Conservation (phyloP, 2,113 vertebrate genomes). For the Bubo blakistoni region DNA sequence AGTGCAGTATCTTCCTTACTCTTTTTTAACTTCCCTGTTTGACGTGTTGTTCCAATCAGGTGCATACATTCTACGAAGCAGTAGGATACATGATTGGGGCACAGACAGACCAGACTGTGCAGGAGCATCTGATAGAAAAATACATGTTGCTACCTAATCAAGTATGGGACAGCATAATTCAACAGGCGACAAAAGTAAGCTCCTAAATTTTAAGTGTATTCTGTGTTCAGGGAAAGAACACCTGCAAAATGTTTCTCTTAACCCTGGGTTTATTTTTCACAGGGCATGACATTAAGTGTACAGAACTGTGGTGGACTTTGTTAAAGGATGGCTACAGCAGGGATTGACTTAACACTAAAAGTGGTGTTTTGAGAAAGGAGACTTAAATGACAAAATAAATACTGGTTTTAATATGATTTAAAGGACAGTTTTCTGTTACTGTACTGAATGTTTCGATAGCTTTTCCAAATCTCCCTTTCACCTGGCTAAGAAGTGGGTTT, state of each 20-base stretch:
- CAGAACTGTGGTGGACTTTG: accelerated
- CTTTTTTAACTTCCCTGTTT: neutral
- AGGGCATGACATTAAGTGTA: accelerated
- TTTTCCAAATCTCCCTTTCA: neutral
- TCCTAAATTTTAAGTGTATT: neutral
- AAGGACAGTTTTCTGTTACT: neutral
- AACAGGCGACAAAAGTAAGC: constrained; percentile 97
- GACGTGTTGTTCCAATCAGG: constrained; percentile 70
- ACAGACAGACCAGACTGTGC: constrained; percentile 95
- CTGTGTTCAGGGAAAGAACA: neutral
- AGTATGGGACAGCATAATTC: constrained; percentile 99
- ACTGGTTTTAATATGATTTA: neutral
- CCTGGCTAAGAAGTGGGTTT: neutral
- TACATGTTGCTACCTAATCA: constrained; percentile 99
- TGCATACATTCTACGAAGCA: constrained; percentile 97
- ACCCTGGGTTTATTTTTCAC: neutral
- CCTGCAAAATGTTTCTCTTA: neutral
- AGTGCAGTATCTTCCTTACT: neutral
- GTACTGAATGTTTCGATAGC: neutral
- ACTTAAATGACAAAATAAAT: neutral
- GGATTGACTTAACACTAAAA: neutral
- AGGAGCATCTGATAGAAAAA: constrained; percentile 98
- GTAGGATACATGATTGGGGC: constrained; percentile 99
- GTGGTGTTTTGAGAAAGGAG: neutral
- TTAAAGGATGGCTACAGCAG: neutral